Evolutionary conservation across 2,113 vertebrate species (phyloP).

Genomic region (Morone chrysops): DNA sequence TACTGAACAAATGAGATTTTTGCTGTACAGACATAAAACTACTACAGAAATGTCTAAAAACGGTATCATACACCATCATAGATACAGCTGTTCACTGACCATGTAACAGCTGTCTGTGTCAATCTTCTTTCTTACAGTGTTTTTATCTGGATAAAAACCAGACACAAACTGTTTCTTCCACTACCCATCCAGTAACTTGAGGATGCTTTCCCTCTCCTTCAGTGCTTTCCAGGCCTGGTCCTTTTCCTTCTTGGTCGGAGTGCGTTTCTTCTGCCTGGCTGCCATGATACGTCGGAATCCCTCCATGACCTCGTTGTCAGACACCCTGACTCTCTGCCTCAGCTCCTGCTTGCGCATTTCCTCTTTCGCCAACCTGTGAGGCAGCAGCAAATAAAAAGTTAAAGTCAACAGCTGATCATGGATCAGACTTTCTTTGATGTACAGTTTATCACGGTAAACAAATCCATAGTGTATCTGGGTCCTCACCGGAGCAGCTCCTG

Average conservation of each 20-base stretch:
- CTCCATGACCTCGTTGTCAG: slow-evolving; percentile 98
- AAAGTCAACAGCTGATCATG: neutral
- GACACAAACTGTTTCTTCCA: neutral
- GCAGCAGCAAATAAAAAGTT: neutral
- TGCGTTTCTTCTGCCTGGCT: slow-evolving; percentile 97
- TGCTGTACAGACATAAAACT: slow-evolving; percentile 35
- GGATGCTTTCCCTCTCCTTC: slow-evolving; percentile 97
- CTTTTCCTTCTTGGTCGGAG: slow-evolving; percentile 98
- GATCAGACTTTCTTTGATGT: neutral
- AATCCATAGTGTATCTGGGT: too few relatives aligned
- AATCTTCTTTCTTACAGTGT: slow-evolving; percentile 11
- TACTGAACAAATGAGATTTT: slow-evolving; percentile 24
- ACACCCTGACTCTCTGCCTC: slow-evolving; percentile 94
- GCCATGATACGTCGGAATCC: slow-evolving; percentile 99
- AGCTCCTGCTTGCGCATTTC: slow-evolving; percentile 96
- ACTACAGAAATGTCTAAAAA: slow-evolving; percentile 28
- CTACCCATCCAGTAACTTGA: slow-evolving; percentile 94
- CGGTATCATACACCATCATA: neutral
- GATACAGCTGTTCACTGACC: slow-evolving; percentile 36
- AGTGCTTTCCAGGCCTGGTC: slow-evolving; percentile 98
- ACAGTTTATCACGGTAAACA: too few relatives aligned
- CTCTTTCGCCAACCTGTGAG: slow-evolving; percentile 91
- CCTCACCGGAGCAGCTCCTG: slow-evolving; percentile 94
- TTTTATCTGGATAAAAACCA: neutral
- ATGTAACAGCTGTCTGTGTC: slow-evolving; percentile 24